Conservation (phyloP, 2,113 vertebrate species). For the Cochlearius cochlearius region DNA sequence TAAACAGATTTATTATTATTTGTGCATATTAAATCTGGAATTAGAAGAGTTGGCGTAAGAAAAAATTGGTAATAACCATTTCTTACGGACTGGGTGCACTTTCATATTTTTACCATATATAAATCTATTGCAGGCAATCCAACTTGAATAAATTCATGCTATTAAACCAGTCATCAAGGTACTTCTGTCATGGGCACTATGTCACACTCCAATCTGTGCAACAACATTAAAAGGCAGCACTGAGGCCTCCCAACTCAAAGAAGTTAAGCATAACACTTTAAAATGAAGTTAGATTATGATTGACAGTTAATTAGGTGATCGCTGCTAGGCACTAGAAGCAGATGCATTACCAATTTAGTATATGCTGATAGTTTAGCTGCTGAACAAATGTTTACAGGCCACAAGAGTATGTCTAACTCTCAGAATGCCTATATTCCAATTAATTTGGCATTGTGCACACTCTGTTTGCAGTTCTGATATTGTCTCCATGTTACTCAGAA, state of each 20-base stretch:
- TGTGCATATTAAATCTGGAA: constrained; percentile 12
- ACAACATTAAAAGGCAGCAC: background rate
- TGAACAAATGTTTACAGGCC: constrained; percentile 55
- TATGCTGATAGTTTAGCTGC: constrained; percentile 24
- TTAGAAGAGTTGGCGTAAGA: background rate
- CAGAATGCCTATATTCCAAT: constrained; percentile 56
- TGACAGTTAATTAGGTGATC: constrained; percentile 53
- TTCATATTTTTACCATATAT: background rate
- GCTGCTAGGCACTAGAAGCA: constrained; percentile 32
- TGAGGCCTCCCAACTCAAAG: background rate
- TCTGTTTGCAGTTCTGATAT: constrained; percentile 16
- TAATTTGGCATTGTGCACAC: constrained; percentile 43
- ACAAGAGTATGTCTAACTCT: constrained; percentile 9
- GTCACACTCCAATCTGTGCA: background rate
- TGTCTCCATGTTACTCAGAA: constrained; percentile 35
- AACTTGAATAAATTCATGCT: background rate
- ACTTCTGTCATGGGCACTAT: background rate
- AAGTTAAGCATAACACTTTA: background rate
- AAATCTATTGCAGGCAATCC: background rate
- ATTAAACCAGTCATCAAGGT: background rate
- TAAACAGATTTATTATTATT: background rate
- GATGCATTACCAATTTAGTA: constrained; percentile 31
- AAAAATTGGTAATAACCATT: background rate
- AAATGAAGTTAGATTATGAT: constrained; percentile 17
- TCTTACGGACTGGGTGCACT: background rate